Base-by-base conservation (phyloP, 2,113 vertebrate species). In the Siphamia tubifer region DNA sequence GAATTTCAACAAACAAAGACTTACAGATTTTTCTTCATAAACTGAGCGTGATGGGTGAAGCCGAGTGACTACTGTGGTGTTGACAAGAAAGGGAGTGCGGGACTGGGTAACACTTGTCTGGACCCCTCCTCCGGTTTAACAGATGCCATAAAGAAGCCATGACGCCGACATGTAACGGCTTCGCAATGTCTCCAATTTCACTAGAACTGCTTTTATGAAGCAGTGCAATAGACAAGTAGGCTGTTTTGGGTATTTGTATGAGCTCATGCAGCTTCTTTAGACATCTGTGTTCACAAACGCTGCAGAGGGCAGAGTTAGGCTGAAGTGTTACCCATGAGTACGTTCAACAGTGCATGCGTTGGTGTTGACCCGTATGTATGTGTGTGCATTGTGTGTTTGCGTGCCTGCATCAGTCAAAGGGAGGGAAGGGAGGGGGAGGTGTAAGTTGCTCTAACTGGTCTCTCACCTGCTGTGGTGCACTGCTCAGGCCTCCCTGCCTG, bases 401-500 rank as follows among this genome's bases (percentile, higher is more conserved):
- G 45, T 40, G 25, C 19, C 31, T 53, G 53, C 67, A 57, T 51
- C 56, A 52, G 35, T 65, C 30, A 66, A 44, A 47, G 11, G 6
- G 35, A 9, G 17, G 45, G 8, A 21, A 53, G 54, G 52, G 40
- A 60, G 13, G 27, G 54, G 62, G 34, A 13, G 53, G 70, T 57
- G 69, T 66, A 56, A 73, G 67, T 84, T 72, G 74, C 78, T 88
- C 88, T 89, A 85, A 84, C 87, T 96, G 94, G 94, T 96, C 94
- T 87, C 89, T 98, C 97, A 99, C 98, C 98, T 99, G 98, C 97
- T 98, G 98, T 93, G 97, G 96, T 93, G 96, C 94, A 95, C 95
- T 95, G 95, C 95, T 97, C 96, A 98, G 95, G 94, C 95, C 96
- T 95, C 96, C 96, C 98, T 99, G 98, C 94, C 98, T 98, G 95